Percentiles rank a stretch among this genome's conserved stretches.
phyloP scores from a whole-genome alignment of 2,113 vertebrate genomes.

The Ciconia maguari region DNA sequence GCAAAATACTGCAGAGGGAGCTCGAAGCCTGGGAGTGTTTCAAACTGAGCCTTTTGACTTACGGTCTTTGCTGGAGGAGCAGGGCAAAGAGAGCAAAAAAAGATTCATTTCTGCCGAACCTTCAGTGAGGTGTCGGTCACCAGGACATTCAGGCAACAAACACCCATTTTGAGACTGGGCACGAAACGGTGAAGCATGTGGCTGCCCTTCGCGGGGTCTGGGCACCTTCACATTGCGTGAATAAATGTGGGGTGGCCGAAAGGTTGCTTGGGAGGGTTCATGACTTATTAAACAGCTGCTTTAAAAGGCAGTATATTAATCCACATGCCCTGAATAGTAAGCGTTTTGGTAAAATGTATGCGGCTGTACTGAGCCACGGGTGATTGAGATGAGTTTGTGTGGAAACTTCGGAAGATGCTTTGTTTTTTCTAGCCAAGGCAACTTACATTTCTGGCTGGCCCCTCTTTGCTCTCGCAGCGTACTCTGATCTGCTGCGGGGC shows the following conservation, averaged over 20 bases:
- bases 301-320: background rate
- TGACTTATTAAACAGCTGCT: background rate
- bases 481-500: background rate
- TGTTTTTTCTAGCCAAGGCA: background rate
- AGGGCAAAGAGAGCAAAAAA: background rate
- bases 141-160: background rate
- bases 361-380: background rate
- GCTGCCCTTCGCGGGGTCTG: background rate
- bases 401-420: background rate
- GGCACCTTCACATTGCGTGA: fast-evolving
- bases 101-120: background rate
- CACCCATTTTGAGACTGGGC: background rate
- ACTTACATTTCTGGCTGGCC: background rate
- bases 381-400: background rate
- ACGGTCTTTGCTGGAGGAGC: background rate
- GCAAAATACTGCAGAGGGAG: constrained; percentile 54
- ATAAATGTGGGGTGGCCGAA: background rate
- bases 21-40: constrained; percentile 39
- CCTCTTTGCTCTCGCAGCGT: background rate
- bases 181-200: fast-evolving
- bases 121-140: background rate
- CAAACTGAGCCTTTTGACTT: background rate
- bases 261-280: background rate
- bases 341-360: background rate
- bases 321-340: background rate